These are phyloP conservation scores for Carabus problematicus DNA, from an alignment of 2,888 invertebrate genomes.

Conservation along the genomic window DNA sequence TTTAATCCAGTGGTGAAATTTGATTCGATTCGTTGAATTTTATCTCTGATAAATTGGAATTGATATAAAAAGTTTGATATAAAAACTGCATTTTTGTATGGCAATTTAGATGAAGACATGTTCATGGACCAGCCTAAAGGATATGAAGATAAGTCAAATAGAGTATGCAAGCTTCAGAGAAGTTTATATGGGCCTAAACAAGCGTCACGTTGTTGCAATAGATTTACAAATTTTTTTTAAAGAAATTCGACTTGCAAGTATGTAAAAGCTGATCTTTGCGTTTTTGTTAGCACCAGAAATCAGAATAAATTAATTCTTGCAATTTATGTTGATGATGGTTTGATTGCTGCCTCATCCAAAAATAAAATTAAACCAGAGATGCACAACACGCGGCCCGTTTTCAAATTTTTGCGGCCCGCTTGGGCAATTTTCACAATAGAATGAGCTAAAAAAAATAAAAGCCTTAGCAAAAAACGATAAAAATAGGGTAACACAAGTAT, in stretches of 20 bases:
- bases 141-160: constrained; percentile 47
- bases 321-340: constrained; percentile 32
- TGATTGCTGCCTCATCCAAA: constrained; percentile 45
- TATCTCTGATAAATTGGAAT: constrained; percentile 44
- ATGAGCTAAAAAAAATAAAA: too few relatives aligned
- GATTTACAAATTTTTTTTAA: constrained; percentile 47
- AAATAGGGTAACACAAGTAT: too few relatives aligned
- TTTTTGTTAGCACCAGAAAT: constrained; percentile 7
- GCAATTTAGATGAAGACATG: constrained; percentile 50
- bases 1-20: constrained; percentile 45
- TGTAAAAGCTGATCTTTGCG: constrained; percentile 21
- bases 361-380: constrained; percentile 36
- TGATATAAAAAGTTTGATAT: constrained; percentile 51
- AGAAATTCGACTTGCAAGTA: constrained; percentile 11
- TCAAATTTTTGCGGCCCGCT: too few relatives aligned
- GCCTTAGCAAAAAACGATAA: too few relatives aligned
- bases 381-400: too few relatives aligned
- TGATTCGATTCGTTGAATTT: constrained; percentile 38
- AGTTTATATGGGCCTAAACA: constrained; percentile 55
- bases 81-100: constrained; percentile 51
- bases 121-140: constrained; percentile 53
- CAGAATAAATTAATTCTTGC: not conserved
- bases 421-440: too few relatives aligned
- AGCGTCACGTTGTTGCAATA: constrained; percentile 52
- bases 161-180: constrained; percentile 49